These are phyloP conservation scores for Betta splendens DNA, from an alignment of 2,797 vertebrate genomes.

Conservation along the genomic window DNA sequence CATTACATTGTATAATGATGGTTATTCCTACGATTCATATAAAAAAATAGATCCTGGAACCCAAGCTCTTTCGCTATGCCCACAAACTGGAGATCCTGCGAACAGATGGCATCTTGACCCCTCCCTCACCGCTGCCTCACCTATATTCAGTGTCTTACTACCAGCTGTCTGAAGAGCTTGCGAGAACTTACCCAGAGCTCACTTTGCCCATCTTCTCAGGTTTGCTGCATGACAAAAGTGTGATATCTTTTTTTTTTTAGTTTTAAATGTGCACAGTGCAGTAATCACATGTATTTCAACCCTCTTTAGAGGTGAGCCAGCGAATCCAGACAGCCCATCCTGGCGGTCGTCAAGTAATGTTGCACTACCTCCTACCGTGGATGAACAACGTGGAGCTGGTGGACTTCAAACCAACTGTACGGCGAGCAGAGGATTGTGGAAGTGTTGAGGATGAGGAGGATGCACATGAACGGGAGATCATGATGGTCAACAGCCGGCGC, in stretches of 20 bases:
- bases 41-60: constrained; percentile 91
- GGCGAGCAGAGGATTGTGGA: constrained; percentile 82
- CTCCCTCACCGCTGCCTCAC: constrained; percentile 92
- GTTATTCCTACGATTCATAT: constrained; percentile 14
- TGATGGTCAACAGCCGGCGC: constrained; percentile 96
- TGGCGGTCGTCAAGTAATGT: constrained; percentile 95
- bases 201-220: constrained; percentile 98
- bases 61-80: constrained; percentile 98
- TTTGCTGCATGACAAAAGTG: constrained; percentile 49
- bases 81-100: constrained; percentile 97
- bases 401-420: constrained; percentile 87
- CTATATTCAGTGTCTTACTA: constrained; percentile 97
- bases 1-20: neutral
- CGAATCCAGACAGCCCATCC: constrained; percentile 97
- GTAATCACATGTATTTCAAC: too few species aligned
- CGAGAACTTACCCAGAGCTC: constrained; percentile 95
- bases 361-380: constrained; percentile 98
- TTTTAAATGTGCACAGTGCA: neutral
- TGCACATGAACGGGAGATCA: constrained; percentile 85
- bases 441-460: constrained; percentile 85
- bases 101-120: constrained; percentile 90
- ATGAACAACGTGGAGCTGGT: constrained; percentile 99
- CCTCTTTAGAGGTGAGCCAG: constrained; percentile 92
- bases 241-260: neutral
- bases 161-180: constrained; percentile 96